Base-by-base conservation (phyloP, 37 sponge, comb jelly and placozoan genomes). In the Trichoplax adhaerens region DNA sequence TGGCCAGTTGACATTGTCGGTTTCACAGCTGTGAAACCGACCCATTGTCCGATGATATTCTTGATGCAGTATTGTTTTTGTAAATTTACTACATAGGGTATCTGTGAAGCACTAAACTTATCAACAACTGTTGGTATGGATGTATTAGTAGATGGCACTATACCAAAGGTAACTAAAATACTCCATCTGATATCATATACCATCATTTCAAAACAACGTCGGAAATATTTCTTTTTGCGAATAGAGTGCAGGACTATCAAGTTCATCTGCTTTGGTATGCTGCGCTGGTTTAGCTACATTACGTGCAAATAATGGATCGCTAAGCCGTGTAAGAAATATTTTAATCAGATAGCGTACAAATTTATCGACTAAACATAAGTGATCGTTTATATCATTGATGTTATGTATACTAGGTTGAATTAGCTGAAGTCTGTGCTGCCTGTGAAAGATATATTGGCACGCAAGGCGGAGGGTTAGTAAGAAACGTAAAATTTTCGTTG, bases 241-340 rank as follows among this genome's bases (percentile, higher is more conserved):
- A 1, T 83, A 88, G 53, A 79, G 83, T 68, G 80, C 99, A 54
- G 99, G 99, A 50, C 88, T 97, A 10, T 97, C 99, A 54, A 97
- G 99, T 70, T 97, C 99, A 1, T 97, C 99, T 48, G 99, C 99
- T 8, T 72, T 97, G 12, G 99, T 97, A 5, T 97, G 99, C 71
- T 92, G 93, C 66, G 77, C 93, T 29, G 89, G 90, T 46, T 72
- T 97, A 4, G 73, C 79, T 1, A 82, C 94, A 52, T 69, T 68
- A 1, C 79, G 74, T 47, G 83, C 83, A 47, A 84, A 89, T 68
- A 52, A 68, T 58, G 79, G 48, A 66, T 50, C 50, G 5, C 50
- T 52, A 66, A 66, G 7, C 68, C 48, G 50, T 10, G 8, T 29
- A 29, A 29, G 29, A 29, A 29, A 29, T 29, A 29, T 29, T 29